phyloP scores from a whole-genome alignment of 2,113 vertebrate species.

The Spheniscus mendiculus region DNA sequence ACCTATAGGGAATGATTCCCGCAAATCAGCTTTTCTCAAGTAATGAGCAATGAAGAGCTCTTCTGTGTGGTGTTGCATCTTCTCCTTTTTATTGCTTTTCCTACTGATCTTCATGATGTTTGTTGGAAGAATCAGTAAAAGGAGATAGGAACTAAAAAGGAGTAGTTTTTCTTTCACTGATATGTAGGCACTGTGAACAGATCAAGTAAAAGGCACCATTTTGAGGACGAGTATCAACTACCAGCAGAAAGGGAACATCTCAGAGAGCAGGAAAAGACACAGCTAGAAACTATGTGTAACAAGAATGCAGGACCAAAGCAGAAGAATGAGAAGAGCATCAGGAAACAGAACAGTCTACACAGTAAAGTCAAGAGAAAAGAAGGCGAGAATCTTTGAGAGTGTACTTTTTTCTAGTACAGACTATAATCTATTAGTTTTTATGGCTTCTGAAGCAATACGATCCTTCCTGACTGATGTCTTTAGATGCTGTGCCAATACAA shows the following conservation, averaged over 20 bases:
- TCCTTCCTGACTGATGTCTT: neutral
- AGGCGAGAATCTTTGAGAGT: neutral
- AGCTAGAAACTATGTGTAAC: neutral
- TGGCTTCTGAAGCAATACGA: neutral
- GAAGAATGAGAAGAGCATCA: neutral
- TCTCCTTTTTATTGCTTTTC: neutral
- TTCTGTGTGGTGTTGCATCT: neutral
- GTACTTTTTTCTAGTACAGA: neutral
- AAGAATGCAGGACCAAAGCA: neutral
- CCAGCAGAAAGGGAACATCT: neutral
- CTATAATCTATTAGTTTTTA: neutral
- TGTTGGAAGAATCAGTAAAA: neutral
- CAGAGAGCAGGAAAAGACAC: neutral
- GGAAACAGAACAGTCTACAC: neutral
- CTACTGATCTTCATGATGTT: neutral
- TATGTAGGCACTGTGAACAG: neutral
- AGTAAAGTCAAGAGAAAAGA: neutral
- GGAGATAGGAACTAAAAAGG: neutral
- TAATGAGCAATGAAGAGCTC: neutral
- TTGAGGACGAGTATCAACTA: neutral
- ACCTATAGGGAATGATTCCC: conserved; percentile 8
- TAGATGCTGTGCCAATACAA: neutral
- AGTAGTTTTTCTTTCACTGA: neutral
- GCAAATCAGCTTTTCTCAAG: conserved; percentile 46
- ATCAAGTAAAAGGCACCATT: neutral